Conservation (phyloP, 2,888 invertebrate species). For the Calliscelio sp. region DNA sequence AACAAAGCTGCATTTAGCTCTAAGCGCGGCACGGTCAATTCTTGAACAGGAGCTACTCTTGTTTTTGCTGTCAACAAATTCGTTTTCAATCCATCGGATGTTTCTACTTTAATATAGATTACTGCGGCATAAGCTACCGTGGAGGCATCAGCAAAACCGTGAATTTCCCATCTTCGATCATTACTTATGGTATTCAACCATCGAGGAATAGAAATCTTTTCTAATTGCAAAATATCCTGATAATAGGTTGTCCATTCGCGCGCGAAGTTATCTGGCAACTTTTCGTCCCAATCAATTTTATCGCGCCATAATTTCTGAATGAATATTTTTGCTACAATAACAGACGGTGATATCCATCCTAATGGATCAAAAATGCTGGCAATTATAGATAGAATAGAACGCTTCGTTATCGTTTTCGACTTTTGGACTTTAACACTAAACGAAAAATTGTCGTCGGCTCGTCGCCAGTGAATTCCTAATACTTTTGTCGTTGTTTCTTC, state of each 20-base stretch:
- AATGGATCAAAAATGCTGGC: conserved; percentile 70
- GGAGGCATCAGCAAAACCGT: conserved; percentile 29
- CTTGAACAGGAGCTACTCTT: conserved; percentile 54
- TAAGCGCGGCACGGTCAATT: conserved; percentile 53
- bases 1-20: conserved; percentile 50
- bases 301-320: conserved; percentile 13
- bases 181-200: background rate
- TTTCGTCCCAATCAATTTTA: background rate
- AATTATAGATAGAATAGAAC: conserved; percentile 66
- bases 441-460: background rate
- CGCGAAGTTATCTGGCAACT: background rate
- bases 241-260: background rate
- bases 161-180: background rate
- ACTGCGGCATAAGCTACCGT: background rate
- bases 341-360: conserved; percentile 56
- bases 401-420: background rate
- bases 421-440: background rate
- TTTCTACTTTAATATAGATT: background rate
- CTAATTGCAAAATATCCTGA: background rate
- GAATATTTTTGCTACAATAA: conserved; percentile 51
- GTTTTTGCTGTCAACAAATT: conserved; percentile 48
- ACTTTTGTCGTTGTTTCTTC: conserved; percentile 14
- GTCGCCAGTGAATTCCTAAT: conserved; percentile 8
- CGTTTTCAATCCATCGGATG: background rate
- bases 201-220: background rate